phyloP scores from a whole-genome alignment of 2,888 invertebrate species.

The Lampropteryx suffumata region DNA sequence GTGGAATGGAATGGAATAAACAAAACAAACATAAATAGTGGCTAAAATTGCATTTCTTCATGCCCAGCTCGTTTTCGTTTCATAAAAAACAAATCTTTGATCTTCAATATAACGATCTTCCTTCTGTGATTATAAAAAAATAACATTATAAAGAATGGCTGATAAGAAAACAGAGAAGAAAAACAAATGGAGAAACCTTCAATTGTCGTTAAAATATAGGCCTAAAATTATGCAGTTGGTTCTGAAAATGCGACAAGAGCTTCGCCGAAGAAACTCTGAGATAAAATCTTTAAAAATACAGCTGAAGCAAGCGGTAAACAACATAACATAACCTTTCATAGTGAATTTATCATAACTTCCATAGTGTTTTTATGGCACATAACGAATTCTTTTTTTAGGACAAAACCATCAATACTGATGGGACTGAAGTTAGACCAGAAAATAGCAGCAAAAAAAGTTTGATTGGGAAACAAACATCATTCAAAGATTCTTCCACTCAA shows the following conservation, averaged over 20 bases:
- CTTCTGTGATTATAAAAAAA: too few relatives aligned
- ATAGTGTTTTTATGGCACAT: too few relatives aligned
- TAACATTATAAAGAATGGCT: too few relatives aligned
- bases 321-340: background rate
- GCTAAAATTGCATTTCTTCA: too few relatives aligned
- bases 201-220: slow-evolving; percentile 74
- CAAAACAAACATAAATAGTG: too few relatives aligned
- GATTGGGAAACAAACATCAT: slow-evolving; percentile 18
- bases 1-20: too few relatives aligned
- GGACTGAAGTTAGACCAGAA: background rate
- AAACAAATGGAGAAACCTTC: slow-evolving; percentile 51
- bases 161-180: slow-evolving; percentile 34
- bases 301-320: slow-evolving; percentile 75
- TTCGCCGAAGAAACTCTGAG: slow-evolving; percentile 82
- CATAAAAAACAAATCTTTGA: too few relatives aligned
- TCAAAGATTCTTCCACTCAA: slow-evolving; percentile 25
- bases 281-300: slow-evolving; percentile 83
- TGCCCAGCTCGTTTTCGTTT: too few relatives aligned
- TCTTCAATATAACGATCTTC: too few relatives aligned
- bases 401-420: background rate
- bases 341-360: too few relatives aligned
- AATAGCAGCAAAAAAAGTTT: slow-evolving; percentile 2
- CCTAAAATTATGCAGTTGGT: slow-evolving; percentile 84
- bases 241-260: slow-evolving; percentile 78
- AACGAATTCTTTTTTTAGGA: slow-evolving; percentile 2